Evolutionary conservation across 2,797 vertebrate species (phyloP), one percentile per base, ranked within the genome.

Genomic region (Petrocephalus sullivani): DNA sequence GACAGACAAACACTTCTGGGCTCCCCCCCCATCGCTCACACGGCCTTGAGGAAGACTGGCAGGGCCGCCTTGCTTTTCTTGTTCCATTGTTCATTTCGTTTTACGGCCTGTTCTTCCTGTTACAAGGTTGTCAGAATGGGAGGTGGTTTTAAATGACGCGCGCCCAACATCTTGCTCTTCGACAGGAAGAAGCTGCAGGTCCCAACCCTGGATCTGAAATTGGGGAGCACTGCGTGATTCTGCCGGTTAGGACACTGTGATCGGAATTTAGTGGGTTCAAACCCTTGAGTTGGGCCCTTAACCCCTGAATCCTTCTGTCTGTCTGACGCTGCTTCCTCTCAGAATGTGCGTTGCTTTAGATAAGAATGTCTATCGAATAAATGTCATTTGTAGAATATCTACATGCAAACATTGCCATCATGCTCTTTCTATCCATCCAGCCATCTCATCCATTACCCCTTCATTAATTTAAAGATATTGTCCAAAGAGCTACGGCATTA

Each of bases 41-140:
- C 87, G 85, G 84, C 89, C 88, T 90, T 92, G 88, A 89, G 86
- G 28, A 71, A 83, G 86, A 49, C 41, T 85, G 78, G 28, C 89
- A 85, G 78, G 89, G 54, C 19, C 64, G 85, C 23, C 87, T 89
- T 33, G 51, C 58, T 85, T 85, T 64, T 84, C 60, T 85, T 54
- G 78, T 85, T 88, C 46, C 41, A 21, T 60, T 85, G 58, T 67
- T 56, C 56, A 46, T 85, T 86, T 57, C 64, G 19, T 87, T 78
- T 87, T 4, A 2, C 2, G 23, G 53, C 33, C 37, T 81, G 37
- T 57, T 14, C 46, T 81, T 84, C 16, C 56, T 53, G 2, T 85
- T 56, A 49, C 51, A 78, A 28, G 33, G 37, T 87, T 91, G 58
- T 58, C 88, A 53, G 84, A 87, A 87, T 21, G 23, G 33, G 23